These are phyloP conservation scores for Lates japonicus DNA, from an alignment of 2,797 vertebrate species.

Conservation along the genomic window DNA sequence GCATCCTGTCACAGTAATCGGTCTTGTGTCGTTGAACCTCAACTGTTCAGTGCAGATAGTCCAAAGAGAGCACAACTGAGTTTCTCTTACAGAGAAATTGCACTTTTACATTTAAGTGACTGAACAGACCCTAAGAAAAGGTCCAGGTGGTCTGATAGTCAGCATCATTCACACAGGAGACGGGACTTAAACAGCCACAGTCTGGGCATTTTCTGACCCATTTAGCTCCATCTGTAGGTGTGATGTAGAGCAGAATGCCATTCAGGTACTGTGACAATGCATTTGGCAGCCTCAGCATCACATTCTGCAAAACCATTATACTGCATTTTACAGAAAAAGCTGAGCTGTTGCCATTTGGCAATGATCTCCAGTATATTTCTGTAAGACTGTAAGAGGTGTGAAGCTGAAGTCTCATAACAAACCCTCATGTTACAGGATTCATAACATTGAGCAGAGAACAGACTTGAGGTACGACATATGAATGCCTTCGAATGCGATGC, in stretches of 20 bases:
- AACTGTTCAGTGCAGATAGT: neutral
- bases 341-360: neutral
- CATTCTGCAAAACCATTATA: neutral
- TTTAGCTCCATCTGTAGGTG: neutral
- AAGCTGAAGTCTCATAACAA: neutral
- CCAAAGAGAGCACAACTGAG: neutral
- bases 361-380: neutral
- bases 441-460: neutral
- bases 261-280: neutral
- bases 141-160: constrained; percentile 62
- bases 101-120: constrained; percentile 76
- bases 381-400: neutral
- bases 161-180: constrained; percentile 59
- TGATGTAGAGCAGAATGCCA: neutral
- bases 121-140: constrained; percentile 56
- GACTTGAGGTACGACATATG: neutral
- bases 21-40: neutral
- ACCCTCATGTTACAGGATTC: neutral
- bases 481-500: neutral
- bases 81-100: constrained; percentile 73
- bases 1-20: neutral
- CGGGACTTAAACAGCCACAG: neutral
- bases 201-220: neutral
- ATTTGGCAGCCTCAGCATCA: constrained; percentile 12
- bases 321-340: constrained; percentile 7